A percentile compares a stretch with the other conserved stretches of the same genome.
phyloP scores from a whole-genome alignment of 1,140 invertebrate genomes.

The Chironomus striatipennis region DNA sequence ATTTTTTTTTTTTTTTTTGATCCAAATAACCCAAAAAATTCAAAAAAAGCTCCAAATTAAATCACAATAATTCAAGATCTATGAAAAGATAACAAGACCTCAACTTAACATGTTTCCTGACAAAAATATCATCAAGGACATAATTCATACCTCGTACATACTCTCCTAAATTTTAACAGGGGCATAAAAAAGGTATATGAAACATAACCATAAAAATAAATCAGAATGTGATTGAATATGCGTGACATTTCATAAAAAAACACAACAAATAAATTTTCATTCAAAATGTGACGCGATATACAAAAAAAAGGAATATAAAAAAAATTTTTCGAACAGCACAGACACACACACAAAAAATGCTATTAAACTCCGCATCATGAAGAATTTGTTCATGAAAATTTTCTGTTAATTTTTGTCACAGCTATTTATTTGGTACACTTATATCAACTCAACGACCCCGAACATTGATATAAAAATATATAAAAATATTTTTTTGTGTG shows the following conservation, averaged over 20 bases:
- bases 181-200: background rate
- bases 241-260: slow-evolving; percentile 5
- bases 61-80: too few species aligned
- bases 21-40: too few species aligned
- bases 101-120: too few species aligned
- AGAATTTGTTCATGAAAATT: background rate
- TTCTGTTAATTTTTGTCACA: slow-evolving; percentile 14
- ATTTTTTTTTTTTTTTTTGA: too few species aligned
- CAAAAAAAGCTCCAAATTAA: too few species aligned
- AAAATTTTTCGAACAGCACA: background rate
- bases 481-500: background rate
- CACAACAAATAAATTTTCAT: background rate
- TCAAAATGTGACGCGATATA: background rate
- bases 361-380: background rate
- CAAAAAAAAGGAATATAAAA: background rate
- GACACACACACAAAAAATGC: background rate
- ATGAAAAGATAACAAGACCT: too few species aligned
- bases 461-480: background rate
- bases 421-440: background rate
- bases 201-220: slow-evolving; percentile 11
- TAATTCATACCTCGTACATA: too few species aligned
- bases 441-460: background rate
- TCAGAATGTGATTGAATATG: slow-evolving; percentile 9
- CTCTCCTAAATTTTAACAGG: too few species aligned
- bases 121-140: too few species aligned